Base-by-base conservation (phyloP, 1,140 invertebrate species). In the Zaprionus vittiger region DNA sequence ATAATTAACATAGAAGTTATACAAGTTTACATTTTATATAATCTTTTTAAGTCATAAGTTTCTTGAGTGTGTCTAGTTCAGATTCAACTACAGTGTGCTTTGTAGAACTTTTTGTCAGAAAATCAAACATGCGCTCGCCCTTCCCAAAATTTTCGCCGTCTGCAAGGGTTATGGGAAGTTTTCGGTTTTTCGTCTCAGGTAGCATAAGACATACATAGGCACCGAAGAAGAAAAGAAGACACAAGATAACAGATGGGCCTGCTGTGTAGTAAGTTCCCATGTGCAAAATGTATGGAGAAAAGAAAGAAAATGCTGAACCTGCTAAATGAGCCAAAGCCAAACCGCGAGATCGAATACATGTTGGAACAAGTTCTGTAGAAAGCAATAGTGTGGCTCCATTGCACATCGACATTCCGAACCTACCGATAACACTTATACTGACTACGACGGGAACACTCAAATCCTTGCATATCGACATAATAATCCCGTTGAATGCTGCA, bases 301-400 rank as follows among this genome's bases (percentile, higher is more conserved):
- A 44, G 20, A 91, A 79, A 9, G 89, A 89, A 7, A 73, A 93
- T 1, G 93, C 93, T 69, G 94, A 94, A 4, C 94, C 94, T 7
- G 93, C 91, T 20, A 95, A 93, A 72, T 95, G 94, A 2, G 94
- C 91, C 4, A 93, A 87, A 0, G 93, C 93, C 28, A 95, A 89
- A 7, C 93, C 94, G 77, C 94, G 94, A 1, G 93, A 94, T 52
- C 95, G 92, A 6, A 96, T 93, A 14, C 94, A 94, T 4, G 95
- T 96, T 6, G 95, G 95, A 67, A 95, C 94, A 15, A 95, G 84
- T 79, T 96, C 95, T 0, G 95, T 94, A 14, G 95, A 94, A 73
- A 95, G 96, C 64, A 94, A 94, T 72, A 95, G 81, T 79, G 94
- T 85, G 3, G 95, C 94, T 62, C 95, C 94, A 77, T 95, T 95